A percentile compares a stretch with the other conserved stretches of the same genome.
Conservation (phyloP, 2,113 vertebrate genomes). For the Odobenus rosmarus region DNA sequence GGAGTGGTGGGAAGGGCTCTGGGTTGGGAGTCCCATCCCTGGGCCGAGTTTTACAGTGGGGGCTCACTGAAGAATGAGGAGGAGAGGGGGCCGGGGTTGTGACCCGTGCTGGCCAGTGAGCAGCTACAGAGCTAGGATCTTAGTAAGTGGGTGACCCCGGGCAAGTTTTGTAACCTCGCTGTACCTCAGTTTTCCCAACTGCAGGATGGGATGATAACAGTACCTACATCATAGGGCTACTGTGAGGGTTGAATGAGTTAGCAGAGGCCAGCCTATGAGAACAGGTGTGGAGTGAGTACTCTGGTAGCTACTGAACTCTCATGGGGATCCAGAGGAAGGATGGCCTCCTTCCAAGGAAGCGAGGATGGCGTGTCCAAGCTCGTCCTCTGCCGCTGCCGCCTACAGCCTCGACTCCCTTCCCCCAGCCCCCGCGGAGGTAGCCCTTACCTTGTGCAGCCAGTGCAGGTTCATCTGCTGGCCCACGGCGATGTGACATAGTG, state of each 20-base stretch:
- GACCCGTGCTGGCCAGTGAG: accelerated
- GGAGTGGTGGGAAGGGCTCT: background rate
- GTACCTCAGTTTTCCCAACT: background rate
- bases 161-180: background rate
- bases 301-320: accelerated
- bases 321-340: background rate
- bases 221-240: background rate
- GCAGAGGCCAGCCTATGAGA: accelerated
- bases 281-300: accelerated
- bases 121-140: background rate
- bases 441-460: constrained; percentile 97
- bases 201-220: background rate
- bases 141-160: background rate
- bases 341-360: background rate
- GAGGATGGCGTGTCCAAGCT: background rate
- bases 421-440: background rate
- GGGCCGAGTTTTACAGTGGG: background rate
- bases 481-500: constrained; percentile 94
- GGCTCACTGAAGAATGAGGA: background rate
- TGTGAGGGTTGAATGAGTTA: background rate
- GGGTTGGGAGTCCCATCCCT: background rate
- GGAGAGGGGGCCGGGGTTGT: background rate
- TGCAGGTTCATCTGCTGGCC: constrained; percentile 98
- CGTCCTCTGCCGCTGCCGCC: background rate
- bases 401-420: background rate